Base-by-base conservation (phyloP, 2,113 vertebrate genomes). In the Pampusana beccarii region DNA sequence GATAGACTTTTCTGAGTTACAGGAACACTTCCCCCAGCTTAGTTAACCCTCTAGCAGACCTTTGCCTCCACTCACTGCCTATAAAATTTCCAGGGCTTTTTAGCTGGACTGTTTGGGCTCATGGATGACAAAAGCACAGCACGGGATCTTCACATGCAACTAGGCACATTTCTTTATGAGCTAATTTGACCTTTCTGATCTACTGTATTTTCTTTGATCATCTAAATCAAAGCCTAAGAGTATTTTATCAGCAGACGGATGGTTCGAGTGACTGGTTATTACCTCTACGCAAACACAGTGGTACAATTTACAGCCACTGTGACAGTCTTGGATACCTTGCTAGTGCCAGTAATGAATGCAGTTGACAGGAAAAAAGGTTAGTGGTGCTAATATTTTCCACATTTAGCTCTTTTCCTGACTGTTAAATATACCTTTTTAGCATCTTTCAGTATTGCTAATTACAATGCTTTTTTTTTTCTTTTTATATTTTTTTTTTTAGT, bases 1-100 rank as follows among this genome's bases (percentile, higher is more conserved):
- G 80, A 67, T 18, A 58, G 0, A 50, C 0, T 1, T 42, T 88
- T 46, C 56, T 58, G 46, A 73, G 64, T 42, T 65, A 65, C 48
- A 88, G 44, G 40, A 93, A 84, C 53, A 53, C 34, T 38, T 44
- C 36, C 16, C 26, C 17, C 3, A 0, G 58, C 23, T 58, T 42
- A 74, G 25, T 93, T 94, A 92, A 96, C 88, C 57, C 38, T 94
- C 84, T 66, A 62, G 38, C 38, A 67, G 38, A 71, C 69, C 29
- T 74, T 26, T 62, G 34, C 57, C 44, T 92, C 72, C 12, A 50
- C 19, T 48, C 56, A 23, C 31, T 24, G 53, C 38, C 57, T 74
- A 3, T 24, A 61, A 33, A 71, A 79, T 11, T 60, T 36, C 38
- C 51, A 44, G 20, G 17, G 38, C 10, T 78, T 85, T 92, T 64